Conservation (phyloP, 1,140 invertebrate species). For the Drosophila pruinosa region DNA sequence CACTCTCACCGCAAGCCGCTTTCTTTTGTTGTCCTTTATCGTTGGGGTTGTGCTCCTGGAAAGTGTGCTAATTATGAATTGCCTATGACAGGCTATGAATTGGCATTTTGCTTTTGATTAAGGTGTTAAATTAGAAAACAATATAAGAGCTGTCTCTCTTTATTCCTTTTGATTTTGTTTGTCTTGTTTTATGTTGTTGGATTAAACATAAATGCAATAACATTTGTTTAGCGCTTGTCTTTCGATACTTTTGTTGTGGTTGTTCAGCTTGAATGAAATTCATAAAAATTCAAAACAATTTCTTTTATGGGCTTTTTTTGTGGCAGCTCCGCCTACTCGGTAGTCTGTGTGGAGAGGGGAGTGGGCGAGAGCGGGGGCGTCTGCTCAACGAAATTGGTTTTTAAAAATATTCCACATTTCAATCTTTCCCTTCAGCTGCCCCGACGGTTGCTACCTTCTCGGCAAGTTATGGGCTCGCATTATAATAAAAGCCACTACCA, state of each 20-base stretch:
- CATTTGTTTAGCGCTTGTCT: constrained; percentile 33
- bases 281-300: constrained; percentile 71
- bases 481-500: constrained; percentile 67
- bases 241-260: constrained; percentile 8
- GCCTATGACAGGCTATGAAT: constrained; percentile 54
- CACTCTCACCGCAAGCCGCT: constrained; percentile 54
- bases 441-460: constrained; percentile 38
- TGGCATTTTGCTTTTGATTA: constrained; percentile 14
- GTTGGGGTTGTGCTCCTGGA: constrained; percentile 31
- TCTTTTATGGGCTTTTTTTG: constrained; percentile 57
- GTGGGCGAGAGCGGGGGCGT: constrained; percentile 9
- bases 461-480: constrained; percentile 55
- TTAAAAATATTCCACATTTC: constrained; percentile 81
- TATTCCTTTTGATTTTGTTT: neutral
- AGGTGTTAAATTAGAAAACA: constrained; percentile 19
- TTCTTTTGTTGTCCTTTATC: constrained; percentile 36
- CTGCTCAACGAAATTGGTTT: constrained; percentile 77
- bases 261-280: constrained; percentile 62
- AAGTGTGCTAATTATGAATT: constrained; percentile 75
- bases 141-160: neutral
- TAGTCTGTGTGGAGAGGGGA: neutral
- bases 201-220: neutral
- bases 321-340: constrained; percentile 1
- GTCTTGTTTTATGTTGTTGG: neutral
- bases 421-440: constrained; percentile 51